Evolutionary conservation across 2,113 vertebrate species (phyloP).

Genomic region (Takifugu bimaculatus): DNA sequence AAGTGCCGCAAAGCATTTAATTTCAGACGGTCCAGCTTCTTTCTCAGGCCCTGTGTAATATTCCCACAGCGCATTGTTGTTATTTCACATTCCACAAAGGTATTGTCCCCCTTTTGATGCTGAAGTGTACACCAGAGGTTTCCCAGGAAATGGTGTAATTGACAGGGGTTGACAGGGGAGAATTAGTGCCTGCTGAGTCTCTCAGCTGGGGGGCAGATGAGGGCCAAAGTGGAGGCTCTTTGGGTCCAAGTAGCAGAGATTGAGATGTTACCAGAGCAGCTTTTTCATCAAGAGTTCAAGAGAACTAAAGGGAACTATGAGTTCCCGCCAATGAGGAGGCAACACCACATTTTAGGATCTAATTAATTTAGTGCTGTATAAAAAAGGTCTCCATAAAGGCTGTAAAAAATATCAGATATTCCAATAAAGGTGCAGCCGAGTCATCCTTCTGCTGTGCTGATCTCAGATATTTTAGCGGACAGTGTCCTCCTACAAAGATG

Average conservation of each 20-base stretch:
- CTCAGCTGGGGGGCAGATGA: constrained; percentile 59
- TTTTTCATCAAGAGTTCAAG: not conserved
- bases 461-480: constrained; percentile 27
- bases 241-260: constrained; percentile 31
- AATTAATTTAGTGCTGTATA: too few species aligned
- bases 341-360: constrained; percentile 11
- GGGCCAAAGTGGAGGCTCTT: constrained; percentile 38
- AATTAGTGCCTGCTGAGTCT: constrained; percentile 67
- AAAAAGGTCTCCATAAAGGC: not conserved
- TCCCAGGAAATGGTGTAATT: constrained; percentile 72
- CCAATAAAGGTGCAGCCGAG: not conserved
- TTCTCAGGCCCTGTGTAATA: constrained; percentile 33
- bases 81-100: constrained; percentile 61
- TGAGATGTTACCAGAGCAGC: constrained; percentile 9
- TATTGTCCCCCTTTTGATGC: constrained; percentile 55
- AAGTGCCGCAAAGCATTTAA: constrained; percentile 18
- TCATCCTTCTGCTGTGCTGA: constrained; percentile 17
- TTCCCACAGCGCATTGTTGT: constrained; percentile 56
- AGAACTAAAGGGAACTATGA: constrained; percentile 2
- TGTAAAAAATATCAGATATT: constrained; percentile 7
- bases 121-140: constrained; percentile 50
- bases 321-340: too few species aligned
- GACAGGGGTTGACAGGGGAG: constrained; percentile 84
- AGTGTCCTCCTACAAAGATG: constrained; percentile 52
- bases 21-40: constrained; percentile 28